Conservation (phyloP, 2,113 vertebrate genomes). For the Toxotes jaculatrix region DNA sequence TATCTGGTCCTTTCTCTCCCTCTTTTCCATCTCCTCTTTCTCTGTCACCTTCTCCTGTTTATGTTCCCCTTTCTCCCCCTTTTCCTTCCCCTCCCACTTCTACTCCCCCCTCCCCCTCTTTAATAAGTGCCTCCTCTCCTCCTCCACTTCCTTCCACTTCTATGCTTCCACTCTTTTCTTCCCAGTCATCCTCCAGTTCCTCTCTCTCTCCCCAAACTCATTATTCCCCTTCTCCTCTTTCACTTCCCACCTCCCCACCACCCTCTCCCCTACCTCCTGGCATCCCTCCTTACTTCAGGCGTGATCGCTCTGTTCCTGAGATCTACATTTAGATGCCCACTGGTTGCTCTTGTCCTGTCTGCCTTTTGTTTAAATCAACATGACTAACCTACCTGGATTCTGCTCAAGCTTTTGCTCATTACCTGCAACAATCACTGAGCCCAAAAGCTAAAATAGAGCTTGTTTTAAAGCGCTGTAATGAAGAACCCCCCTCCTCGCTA, state of each 20-base stretch:
- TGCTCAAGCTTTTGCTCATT: background rate
- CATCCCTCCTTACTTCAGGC: slow-evolving; percentile 69
- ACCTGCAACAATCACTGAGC: background rate
- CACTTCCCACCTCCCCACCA: slow-evolving; percentile 29
- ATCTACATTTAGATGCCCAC: slow-evolving; percentile 71
- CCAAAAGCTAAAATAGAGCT: slow-evolving; percentile 12
- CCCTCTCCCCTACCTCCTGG: slow-evolving; percentile 65
- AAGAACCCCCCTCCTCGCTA: background rate
- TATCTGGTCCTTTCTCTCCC: background rate
- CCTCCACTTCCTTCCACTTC: slow-evolving; percentile 3
- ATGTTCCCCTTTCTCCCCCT: background rate
- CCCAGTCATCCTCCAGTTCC: slow-evolving; percentile 31
- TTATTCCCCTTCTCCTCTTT: background rate
- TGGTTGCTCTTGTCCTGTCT: slow-evolving; percentile 21
- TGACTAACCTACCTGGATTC: slow-evolving; percentile 14
- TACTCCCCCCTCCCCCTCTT: background rate
- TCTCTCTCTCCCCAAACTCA: background rate
- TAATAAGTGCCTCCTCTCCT: background rate
- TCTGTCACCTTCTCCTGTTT: background rate
- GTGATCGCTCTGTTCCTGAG: slow-evolving; percentile 73
- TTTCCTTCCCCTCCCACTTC: background rate
- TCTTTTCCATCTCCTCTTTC: slow-evolving; percentile 21
- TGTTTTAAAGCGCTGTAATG: background rate
- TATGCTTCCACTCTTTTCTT: background rate
- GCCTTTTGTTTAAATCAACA: slow-evolving; percentile 32